Percentiles rank a stretch among this genome's conserved stretches.
Evolutionary conservation across 2,888 invertebrate species (phyloP).

Genomic region (Neoscelio sp.): DNA sequence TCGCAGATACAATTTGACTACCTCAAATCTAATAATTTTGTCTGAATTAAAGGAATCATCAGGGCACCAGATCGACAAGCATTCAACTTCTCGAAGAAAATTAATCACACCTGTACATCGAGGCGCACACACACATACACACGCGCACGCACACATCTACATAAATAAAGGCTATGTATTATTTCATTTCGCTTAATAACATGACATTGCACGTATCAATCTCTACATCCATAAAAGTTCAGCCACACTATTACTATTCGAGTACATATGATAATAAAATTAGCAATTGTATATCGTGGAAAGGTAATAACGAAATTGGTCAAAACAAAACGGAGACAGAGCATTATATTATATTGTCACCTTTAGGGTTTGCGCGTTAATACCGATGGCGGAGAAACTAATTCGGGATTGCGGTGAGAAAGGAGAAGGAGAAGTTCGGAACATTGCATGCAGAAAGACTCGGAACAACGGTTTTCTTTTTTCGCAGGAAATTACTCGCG

Average conservation of each 20-base stretch:
- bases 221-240: too few species aligned
- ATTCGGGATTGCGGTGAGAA: constrained; percentile 50
- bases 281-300: too few species aligned
- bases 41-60: constrained; percentile 31
- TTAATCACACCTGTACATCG: too few species aligned
- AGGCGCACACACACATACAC: too few species aligned
- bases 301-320: too few species aligned
- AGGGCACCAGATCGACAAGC: not conserved
- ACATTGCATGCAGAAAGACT: constrained; percentile 67
- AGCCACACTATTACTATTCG: too few species aligned
- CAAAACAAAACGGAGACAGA: constrained; percentile 60
- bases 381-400: constrained; percentile 65
- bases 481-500: constrained; percentile 96
- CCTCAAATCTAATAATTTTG: constrained; percentile 29
- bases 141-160: too few species aligned
- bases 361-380: constrained; percentile 39
- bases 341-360: constrained; percentile 57
- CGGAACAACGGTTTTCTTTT: constrained; percentile 70
- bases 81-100: not conserved
- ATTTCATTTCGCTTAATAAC: too few species aligned
- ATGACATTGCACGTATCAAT: too few species aligned
- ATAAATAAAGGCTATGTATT: not conserved
- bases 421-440: constrained; percentile 48
- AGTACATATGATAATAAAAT: too few species aligned
- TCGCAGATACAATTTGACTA: too few species aligned